Percentiles rank a stretch among this genome's conserved stretches.
Conservation (phyloP, 37 sponge, comb jelly and placozoan genomes). For the Haliclona indistincta region DNA sequence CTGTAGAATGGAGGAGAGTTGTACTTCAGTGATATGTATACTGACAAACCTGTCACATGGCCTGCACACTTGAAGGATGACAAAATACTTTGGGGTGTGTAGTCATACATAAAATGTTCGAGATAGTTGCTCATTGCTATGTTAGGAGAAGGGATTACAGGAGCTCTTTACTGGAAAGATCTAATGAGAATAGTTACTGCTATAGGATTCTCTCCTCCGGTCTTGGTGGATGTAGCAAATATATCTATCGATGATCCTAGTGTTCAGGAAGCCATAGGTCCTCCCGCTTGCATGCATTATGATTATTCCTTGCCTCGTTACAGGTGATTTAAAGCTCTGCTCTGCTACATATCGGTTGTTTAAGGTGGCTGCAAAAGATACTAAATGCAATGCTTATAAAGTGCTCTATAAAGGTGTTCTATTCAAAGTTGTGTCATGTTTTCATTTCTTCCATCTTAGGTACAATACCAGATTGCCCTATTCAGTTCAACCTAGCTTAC, state of each 20-base stretch:
- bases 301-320: background rate
- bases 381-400: background rate
- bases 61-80: constrained; percentile 37
- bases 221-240: constrained; percentile 58
- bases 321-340: constrained; percentile 61
- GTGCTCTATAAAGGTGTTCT: constrained; percentile 48
- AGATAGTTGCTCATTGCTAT: too few relatives aligned
- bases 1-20: constrained; percentile 79
- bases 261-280: too few relatives aligned
- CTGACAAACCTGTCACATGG: constrained; percentile 44
- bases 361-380: constrained; percentile 14
- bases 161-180: constrained; percentile 84
- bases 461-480: constrained; percentile 15
- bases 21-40: constrained; percentile 87
- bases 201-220: constrained; percentile 82
- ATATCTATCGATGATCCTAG: constrained; percentile 35
- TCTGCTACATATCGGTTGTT: constrained; percentile 88
- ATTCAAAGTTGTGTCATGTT: too few relatives aligned
- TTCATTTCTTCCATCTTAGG: background rate
- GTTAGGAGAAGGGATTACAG: constrained; percentile 81
- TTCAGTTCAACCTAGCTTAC: background rate
- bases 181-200: constrained; percentile 58
- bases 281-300: too few relatives aligned
- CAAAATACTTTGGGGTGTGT: constrained; percentile 67
- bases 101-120: too few relatives aligned